These are phyloP conservation scores for Pyrrhura leucotis DNA, from an alignment of 2,797 vertebrate species.

Conservation along the genomic window DNA sequence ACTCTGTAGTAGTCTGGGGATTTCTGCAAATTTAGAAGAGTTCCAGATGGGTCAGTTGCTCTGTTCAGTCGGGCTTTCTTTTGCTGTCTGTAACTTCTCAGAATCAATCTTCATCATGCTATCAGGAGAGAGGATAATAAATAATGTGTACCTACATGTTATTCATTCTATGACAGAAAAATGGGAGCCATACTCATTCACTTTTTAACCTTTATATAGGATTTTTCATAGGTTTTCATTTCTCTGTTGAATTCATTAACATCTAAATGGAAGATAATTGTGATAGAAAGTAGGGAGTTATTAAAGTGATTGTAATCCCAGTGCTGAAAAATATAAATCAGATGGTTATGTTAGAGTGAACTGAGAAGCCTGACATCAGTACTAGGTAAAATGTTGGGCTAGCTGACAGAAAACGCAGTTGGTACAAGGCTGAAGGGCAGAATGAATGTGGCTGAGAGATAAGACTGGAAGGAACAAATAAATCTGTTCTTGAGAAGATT, in stretches of 20 bases:
- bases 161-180: neutral
- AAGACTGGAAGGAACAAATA: neutral
- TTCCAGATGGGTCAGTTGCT: neutral
- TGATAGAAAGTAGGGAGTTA: neutral
- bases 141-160: neutral
- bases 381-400: neutral
- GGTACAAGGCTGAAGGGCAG: neutral
- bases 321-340: neutral
- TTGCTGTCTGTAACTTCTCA: neutral
- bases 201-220: neutral
- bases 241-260: neutral
- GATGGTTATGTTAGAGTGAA: neutral
- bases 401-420: neutral
- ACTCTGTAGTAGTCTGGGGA: neutral
- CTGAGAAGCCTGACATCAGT: neutral
- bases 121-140: neutral
- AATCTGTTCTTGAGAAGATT: neutral
- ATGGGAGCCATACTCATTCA: neutral
- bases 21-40: neutral
- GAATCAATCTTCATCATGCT: neutral
- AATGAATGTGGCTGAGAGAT: fast-evolving
- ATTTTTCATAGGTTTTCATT: neutral
- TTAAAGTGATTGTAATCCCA: neutral
- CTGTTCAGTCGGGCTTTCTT: neutral
- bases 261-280: neutral